phyloP scores from a whole-genome alignment of 2,113 vertebrate genomes.

The Zosterops lateralis region DNA sequence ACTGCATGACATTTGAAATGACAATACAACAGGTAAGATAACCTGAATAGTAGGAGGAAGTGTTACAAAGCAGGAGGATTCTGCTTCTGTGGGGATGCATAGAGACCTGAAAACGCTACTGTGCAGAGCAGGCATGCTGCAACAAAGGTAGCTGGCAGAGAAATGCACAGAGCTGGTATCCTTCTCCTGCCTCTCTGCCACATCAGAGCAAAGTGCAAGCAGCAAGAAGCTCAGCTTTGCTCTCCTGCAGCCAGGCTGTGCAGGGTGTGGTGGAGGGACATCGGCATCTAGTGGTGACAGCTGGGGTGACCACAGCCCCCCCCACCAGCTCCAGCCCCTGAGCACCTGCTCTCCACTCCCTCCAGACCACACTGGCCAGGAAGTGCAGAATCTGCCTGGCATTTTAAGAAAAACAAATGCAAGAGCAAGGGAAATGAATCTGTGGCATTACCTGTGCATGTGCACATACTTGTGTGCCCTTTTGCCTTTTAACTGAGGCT shows the following conservation, averaged over 20 bases:
- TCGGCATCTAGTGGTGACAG: not conserved
- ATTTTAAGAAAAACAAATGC: not conserved
- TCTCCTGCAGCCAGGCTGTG: not conserved
- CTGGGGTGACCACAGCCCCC: not conserved
- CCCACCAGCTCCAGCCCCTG: rapidly evolving
- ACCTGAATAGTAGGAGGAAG: not conserved
- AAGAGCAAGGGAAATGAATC: not conserved
- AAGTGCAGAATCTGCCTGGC: rapidly evolving
- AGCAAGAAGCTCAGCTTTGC: not conserved
- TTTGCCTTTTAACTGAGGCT: not conserved
- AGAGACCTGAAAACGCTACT: not conserved
- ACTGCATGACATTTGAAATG: not conserved
- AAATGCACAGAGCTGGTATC: not conserved
- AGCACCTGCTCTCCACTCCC: not conserved
- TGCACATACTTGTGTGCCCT: not conserved
- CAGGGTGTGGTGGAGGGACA: not conserved
- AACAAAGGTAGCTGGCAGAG: not conserved
- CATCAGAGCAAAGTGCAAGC: not conserved
- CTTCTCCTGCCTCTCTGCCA: not conserved
- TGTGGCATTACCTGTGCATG: rapidly evolving
- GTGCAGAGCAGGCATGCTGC: not conserved
- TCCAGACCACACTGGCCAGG: rapidly evolving
- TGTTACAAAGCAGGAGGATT: not conserved
- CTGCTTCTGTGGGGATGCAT: not conserved
- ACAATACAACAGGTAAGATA: not conserved